phyloP scores from a whole-genome alignment of 1,140 invertebrate genomes.

The Piezodorus guildinii region DNA sequence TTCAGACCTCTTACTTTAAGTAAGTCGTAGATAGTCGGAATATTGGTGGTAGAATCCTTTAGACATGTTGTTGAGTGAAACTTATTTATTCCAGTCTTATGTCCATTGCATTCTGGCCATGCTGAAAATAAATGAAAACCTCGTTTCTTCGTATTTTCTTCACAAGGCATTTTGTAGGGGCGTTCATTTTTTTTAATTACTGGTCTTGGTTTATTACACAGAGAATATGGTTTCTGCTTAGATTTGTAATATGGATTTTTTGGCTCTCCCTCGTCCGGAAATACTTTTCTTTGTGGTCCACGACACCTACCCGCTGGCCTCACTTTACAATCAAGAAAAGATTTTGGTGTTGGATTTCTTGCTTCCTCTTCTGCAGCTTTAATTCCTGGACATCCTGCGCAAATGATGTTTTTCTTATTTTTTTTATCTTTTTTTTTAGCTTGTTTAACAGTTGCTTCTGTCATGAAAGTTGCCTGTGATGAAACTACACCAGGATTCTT shows the following conservation, averaged over 20 bases:
- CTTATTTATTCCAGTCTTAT: neutral
- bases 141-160: neutral
- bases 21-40: neutral
- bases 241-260: neutral
- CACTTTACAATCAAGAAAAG: neutral
- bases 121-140: no score
- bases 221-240: neutral
- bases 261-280: neutral
- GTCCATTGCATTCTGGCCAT: no score
- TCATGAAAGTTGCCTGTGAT: neutral
- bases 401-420: neutral
- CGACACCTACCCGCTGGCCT: neutral
- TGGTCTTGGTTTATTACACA: slow-evolving; percentile 1
- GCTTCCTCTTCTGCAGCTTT: neutral
- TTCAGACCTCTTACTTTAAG: neutral
- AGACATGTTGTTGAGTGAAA: neutral
- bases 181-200: neutral
- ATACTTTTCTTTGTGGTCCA: neutral
- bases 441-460: neutral
- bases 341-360: neutral
- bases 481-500: neutral
- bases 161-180: neutral
- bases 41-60: neutral
- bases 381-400: neutral
- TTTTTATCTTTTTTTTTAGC: neutral